phyloP scores from a whole-genome alignment of 2,888 invertebrate species.

The Melikaiella ostensackeni region DNA sequence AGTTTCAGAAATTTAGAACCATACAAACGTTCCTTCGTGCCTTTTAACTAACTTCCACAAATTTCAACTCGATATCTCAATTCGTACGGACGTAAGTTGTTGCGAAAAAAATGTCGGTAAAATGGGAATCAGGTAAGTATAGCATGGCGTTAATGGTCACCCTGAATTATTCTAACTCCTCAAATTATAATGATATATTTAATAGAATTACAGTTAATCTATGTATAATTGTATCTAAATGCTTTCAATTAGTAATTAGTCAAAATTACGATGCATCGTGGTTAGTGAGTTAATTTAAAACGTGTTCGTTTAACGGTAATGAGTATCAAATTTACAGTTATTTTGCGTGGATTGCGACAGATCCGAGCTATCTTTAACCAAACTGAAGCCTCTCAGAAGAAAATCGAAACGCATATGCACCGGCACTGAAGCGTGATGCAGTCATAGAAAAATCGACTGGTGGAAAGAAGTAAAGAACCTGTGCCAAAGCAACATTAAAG shows the following conservation, averaged over 20 bases:
- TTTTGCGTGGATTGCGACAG: constrained; percentile 3
- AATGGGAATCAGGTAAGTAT: too few relatives aligned
- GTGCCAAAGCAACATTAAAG: background rate
- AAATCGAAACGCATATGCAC: background rate
- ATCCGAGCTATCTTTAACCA: background rate
- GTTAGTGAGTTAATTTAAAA: background rate
- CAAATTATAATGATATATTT: background rate
- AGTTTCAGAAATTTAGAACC: too few relatives aligned
- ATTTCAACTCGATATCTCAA: too few relatives aligned
- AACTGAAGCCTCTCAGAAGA: constrained; percentile 1
- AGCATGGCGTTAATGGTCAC: too few relatives aligned
- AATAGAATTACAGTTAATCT: background rate
- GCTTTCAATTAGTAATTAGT: constrained; percentile 1
- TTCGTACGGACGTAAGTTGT: too few relatives aligned
- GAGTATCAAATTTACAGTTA: constrained; percentile 27
- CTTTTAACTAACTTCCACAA: too few relatives aligned
- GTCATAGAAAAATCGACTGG: constrained; percentile 1
- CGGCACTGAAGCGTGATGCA: background rate
- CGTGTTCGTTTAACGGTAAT: constrained; percentile 20
- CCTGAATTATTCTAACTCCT: too few relatives aligned
- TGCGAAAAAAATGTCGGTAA: too few relatives aligned
- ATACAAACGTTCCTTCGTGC: too few relatives aligned
- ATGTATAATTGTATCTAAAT: background rate
- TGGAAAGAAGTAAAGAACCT: background rate
- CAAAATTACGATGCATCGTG: constrained; percentile 14